These are phyloP conservation scores for Diadema setosum DNA, from an alignment of 35 echinoderm and acorn worm genomes.

Conservation along the genomic window DNA sequence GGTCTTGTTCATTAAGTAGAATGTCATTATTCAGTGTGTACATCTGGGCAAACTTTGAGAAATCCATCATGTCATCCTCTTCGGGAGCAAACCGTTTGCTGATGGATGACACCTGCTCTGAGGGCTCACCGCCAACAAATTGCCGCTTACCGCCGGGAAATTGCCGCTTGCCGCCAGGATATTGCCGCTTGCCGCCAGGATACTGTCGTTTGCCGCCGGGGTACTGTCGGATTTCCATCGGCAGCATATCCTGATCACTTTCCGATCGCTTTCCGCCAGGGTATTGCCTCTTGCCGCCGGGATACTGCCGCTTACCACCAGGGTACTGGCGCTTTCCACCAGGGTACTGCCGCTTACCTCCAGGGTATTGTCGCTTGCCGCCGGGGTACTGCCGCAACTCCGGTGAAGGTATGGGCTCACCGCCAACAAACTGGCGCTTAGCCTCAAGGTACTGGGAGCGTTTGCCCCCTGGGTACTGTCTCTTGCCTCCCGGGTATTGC, in stretches of 20 bases:
- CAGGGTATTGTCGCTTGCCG: background rate
- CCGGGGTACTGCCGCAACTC: background rate
- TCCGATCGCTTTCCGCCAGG: background rate
- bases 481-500: background rate
- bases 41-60: background rate
- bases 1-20: background rate
- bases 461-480: slow-evolving; percentile 4
- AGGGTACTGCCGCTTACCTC: background rate
- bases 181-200: slow-evolving; percentile 2
- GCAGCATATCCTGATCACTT: background rate
- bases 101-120: background rate
- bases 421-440: background rate
- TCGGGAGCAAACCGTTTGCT: background rate
- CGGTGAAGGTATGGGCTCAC: slow-evolving; percentile 1
- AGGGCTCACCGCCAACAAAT: background rate
- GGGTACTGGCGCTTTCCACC: background rate
- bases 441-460: no score
- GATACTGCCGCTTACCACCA: background rate
- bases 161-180: background rate
- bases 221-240: slow-evolving; percentile 1
- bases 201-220: background rate
- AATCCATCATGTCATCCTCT: background rate
- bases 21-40: background rate
- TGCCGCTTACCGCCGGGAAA: slow-evolving; percentile 13
- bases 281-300: background rate